A percentile compares a stretch with the other conserved stretches of the same genome.
Conservation (phyloP, 2,888 invertebrate genomes). For the Halocaridina rubra region DNA sequence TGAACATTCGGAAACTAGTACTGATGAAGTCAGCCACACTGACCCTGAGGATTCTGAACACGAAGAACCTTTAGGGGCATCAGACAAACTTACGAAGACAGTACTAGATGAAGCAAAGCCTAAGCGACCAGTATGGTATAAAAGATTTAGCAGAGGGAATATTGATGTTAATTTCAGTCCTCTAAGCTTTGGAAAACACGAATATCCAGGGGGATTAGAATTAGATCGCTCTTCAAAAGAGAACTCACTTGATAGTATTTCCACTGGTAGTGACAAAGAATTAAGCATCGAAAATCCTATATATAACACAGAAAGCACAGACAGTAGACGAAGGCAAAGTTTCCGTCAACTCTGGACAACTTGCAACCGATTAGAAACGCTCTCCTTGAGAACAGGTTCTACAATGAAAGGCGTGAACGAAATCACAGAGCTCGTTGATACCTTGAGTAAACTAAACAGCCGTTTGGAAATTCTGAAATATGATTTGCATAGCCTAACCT, state of each 20-base stretch:
- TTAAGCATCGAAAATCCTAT: background rate
- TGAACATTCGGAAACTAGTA: background rate
- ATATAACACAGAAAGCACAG: background rate
- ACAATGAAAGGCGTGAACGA: background rate
- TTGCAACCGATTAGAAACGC: background rate
- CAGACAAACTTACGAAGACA: background rate
- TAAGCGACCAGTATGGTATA: background rate
- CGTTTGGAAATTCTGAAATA: conserved; percentile 15
- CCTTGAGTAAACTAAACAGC: conserved; percentile 7
- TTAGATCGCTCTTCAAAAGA: background rate
- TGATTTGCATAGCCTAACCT: background rate
- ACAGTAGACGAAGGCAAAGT: background rate
- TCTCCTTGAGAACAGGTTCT: background rate
- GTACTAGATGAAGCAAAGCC: background rate
- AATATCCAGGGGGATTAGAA: background rate
- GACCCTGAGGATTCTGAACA: too few species aligned
- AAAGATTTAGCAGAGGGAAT: background rate
- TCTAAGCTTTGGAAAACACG: too few species aligned
- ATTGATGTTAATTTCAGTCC: background rate
- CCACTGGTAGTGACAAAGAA: background rate
- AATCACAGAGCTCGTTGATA: background rate
- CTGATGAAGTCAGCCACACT: background rate
- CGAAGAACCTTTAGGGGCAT: background rate
- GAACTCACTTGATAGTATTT: background rate
- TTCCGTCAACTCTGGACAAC: background rate